A percentile compares a stretch with the other conserved stretches of the same genome.
Conservation (phyloP, 2,888 invertebrate genomes). For the Pandemis heparana region DNA sequence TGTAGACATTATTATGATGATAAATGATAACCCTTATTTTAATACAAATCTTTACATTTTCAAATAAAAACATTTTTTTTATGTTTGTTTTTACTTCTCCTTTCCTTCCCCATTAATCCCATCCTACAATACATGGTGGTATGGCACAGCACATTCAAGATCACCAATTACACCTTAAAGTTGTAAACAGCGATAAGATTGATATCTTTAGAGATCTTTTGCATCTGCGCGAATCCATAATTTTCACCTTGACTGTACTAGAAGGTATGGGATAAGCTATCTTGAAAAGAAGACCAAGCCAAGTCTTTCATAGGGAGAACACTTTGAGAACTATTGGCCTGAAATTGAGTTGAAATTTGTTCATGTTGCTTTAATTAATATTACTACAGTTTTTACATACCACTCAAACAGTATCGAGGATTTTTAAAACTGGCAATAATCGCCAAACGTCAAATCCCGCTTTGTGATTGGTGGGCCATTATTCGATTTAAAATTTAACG, state of each 20-base stretch:
- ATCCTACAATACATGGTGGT: too few species aligned
- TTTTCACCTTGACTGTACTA: too few species aligned
- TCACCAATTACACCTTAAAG: too few species aligned
- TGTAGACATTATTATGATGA: conserved; percentile 62
- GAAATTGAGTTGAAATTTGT: neutral
- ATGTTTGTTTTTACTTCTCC: neutral
- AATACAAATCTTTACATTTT: conserved; percentile 58
- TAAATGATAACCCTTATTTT: conserved; percentile 59
- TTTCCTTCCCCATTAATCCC: neutral
- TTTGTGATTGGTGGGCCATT: conserved; percentile 6
- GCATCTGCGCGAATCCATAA: too few species aligned
- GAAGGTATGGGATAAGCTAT: too few species aligned
- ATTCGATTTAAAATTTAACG: conserved; percentile 51
- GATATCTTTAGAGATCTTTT: too few species aligned
- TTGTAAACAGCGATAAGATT: too few species aligned
- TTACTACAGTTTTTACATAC: neutral
- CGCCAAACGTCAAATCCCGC: conserved; percentile 23
- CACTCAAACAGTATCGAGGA: neutral
- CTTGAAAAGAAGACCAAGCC: too few species aligned
- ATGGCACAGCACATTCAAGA: too few species aligned
- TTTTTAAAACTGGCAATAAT: conserved; percentile 21
- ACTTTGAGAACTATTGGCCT: too few species aligned
- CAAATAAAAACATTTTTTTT: conserved; percentile 54
- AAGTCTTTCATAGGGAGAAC: too few species aligned
- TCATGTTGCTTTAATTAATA: neutral